Evolutionary conservation across 2,113 vertebrate genomes (phyloP).

Genomic region (Paradoxurus hermaphroditus): DNA sequence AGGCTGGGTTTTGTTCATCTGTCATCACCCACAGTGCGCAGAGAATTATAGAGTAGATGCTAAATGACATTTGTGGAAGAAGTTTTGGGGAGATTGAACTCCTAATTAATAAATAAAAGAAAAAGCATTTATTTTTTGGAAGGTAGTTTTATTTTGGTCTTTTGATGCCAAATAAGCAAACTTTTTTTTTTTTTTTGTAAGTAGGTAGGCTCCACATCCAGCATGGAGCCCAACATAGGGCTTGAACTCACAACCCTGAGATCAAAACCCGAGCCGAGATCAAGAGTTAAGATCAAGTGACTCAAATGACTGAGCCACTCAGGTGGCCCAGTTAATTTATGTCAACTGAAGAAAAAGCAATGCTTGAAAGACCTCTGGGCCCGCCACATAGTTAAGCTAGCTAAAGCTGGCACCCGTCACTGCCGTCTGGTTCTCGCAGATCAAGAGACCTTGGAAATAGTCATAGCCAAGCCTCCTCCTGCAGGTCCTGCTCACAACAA

Average conservation of each 20-base stretch:
- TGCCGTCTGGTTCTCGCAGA: not conserved
- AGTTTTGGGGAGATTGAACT: not conserved
- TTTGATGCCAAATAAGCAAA: not conserved
- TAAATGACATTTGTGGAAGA: not conserved
- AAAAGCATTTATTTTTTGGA: not conserved
- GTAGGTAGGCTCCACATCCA: too few species aligned
- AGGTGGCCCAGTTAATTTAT: not conserved
- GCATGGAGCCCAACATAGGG: too few species aligned
- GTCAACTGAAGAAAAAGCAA: not conserved
- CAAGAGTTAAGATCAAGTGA: too few species aligned
- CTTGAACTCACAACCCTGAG: too few species aligned
- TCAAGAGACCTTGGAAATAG: not conserved
- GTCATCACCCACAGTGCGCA: not conserved
- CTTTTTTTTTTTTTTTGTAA: too few species aligned
- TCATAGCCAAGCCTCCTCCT: not conserved
- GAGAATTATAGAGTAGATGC: not conserved
- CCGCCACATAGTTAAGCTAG: not conserved
- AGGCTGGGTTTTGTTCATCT: not conserved
- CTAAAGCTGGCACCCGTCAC: not conserved
- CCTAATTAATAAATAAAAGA: not conserved
- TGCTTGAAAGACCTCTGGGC: not conserved
- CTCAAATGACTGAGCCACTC: too few species aligned
- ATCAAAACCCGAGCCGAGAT: too few species aligned
- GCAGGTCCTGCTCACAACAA: not conserved
- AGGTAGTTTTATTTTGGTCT: constrained; percentile 50